These are phyloP conservation scores for Belonocnema kinseyi DNA, from an alignment of 1,140 invertebrate species.

Conservation along the genomic window DNA sequence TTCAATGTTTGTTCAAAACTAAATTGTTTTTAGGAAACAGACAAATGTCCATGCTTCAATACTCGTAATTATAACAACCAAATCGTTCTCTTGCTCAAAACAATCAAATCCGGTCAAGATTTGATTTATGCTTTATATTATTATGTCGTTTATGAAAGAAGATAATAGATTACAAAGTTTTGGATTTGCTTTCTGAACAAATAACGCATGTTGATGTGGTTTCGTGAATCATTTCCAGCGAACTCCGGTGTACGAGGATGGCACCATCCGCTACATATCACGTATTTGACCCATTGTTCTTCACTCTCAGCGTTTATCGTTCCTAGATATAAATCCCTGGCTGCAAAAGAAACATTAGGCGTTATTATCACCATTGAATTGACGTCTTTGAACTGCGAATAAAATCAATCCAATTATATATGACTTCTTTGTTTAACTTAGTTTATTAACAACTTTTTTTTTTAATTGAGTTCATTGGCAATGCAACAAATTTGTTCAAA, in stretches of 20 bases:
- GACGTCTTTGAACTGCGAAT: slow-evolving; percentile 12
- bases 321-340: slow-evolving; percentile 9
- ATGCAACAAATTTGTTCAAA: too few relatives aligned
- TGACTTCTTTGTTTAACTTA: neutral
- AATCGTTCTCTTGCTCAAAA: too few relatives aligned
- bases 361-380: slow-evolving; percentile 9
- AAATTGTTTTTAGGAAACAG: too few relatives aligned
- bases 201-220: neutral
- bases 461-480: neutral
- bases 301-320: slow-evolving; percentile 9
- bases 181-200: neutral
- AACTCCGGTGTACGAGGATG: neutral
- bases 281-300: slow-evolving; percentile 26
- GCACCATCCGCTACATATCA: slow-evolving; percentile 1
- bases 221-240: neutral
- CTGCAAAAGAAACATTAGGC: slow-evolving; percentile 11
- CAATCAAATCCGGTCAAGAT: too few relatives aligned
- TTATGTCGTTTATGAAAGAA: neutral
- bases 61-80: too few relatives aligned
- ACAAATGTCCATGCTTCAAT: too few relatives aligned
- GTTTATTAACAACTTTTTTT: neutral
- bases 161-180: neutral
- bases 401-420: slow-evolving; percentile 7
- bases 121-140: neutral
- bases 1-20: too few relatives aligned